Percentiles rank a stretch among this genome's conserved stretches.
These are phyloP conservation scores for Patella pellucida DNA, from an alignment of 2,888 invertebrate species.

Conservation along the genomic window DNA sequence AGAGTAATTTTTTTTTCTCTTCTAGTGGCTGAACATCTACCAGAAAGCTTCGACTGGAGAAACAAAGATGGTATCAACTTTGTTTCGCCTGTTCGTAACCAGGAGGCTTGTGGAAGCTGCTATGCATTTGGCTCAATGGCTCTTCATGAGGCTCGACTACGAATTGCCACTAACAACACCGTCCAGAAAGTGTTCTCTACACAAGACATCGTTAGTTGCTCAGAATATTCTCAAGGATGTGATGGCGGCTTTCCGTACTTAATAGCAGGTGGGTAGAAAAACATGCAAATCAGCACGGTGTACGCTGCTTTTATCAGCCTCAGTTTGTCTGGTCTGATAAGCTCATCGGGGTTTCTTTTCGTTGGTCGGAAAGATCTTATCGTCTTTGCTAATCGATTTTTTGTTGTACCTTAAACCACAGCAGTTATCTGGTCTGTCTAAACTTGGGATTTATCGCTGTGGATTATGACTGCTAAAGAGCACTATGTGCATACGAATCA, in stretches of 20 bases:
- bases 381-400: not conserved
- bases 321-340: not conserved
- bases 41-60: slow-evolving; percentile 50
- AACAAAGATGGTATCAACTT: slow-evolving; percentile 51
- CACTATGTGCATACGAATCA: no score
- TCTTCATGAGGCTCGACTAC: slow-evolving; percentile 69
- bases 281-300: not conserved
- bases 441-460: no score
- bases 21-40: slow-evolving; percentile 26
- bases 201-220: slow-evolving; percentile 72
- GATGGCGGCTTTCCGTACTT: slow-evolving; percentile 62
- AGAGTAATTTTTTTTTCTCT: not conserved
- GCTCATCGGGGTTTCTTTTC: not conserved
- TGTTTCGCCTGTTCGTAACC: slow-evolving; percentile 57
- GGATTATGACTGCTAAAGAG: no score
- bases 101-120: slow-evolving; percentile 70
- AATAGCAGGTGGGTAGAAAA: slow-evolving; percentile 39
- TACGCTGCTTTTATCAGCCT: no score
- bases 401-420: no score
- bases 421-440: no score
- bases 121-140: slow-evolving; percentile 72
- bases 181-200: slow-evolving; percentile 62
- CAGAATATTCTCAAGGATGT: slow-evolving; percentile 69
- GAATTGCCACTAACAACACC: slow-evolving; percentile 69
- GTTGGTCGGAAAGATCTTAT: not conserved